Evolutionary conservation across 2,888 invertebrate species (phyloP), one percentile per base, ranked within the genome.

Genomic region (Metacarcinus magister): DNA sequence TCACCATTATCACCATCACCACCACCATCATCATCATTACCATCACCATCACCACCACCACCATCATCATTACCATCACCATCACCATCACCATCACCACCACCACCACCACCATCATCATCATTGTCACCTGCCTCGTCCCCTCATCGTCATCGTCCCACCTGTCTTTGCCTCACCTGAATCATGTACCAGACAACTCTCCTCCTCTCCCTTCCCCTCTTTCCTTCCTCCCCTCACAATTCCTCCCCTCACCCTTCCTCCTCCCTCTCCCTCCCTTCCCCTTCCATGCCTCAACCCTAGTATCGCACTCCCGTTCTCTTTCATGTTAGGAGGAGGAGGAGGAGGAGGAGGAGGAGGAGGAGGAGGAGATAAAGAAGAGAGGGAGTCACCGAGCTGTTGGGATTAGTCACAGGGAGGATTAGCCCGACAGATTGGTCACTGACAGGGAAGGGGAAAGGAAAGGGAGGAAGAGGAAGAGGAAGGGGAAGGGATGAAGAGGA

Each of bases 151-250:
- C 67, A 19, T 67, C 67, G 67, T 67, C 67, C n/a, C 67, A 67
- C 67, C 67, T 82, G 32, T 82, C 32, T 82, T 82, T 82, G 82
- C 32, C 82, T 82, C 82, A 28, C 32, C 82, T 82, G 28, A 82
- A 32, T 32, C 82, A 28, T 82, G 82, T 32, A 82, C 82, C 82
- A 28, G 82, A 82, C 82, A 82, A 32, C 28, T 32, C 82, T 82
- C 82, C 32, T 82, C 28, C 13, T 23, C 82, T 82, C 82, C 82
- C 82, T 32, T 32, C 32, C 82, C 28, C 28, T 13, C 13, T 7
- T 32, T 82, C 32, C 32, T 28, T 13, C 32, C 32, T 32, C 28
- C 13, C 82, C 82, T 82, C 32, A 7, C 13, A 28, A 8, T 82
- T 32, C 28, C 32, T 32, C 23, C n/a, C 2, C 67, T 23, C 60